Evolutionary conservation across 2,113 vertebrate genomes (phyloP).

Genomic region (Carlito syrichta): DNA sequence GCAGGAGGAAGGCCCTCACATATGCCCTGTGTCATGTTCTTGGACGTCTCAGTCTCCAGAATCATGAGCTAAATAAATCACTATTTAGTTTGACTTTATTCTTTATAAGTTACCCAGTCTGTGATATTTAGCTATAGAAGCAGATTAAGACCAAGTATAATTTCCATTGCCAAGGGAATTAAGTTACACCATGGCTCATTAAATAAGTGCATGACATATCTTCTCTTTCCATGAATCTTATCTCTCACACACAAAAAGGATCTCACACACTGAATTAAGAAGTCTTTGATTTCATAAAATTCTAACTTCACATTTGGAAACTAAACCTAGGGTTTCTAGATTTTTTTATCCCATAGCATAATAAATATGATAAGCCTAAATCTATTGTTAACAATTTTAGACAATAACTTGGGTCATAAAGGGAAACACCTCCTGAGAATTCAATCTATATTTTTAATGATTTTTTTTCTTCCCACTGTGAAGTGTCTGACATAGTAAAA

Average conservation of each 20-base stretch:
- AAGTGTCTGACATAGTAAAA: background rate
- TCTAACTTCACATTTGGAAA: background rate
- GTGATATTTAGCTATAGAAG: background rate
- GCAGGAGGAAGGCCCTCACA: background rate
- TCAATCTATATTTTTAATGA: background rate
- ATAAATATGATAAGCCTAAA: background rate
- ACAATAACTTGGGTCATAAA: background rate
- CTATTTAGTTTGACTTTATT: no score
- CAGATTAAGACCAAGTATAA: background rate
- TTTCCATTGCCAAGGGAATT: background rate
- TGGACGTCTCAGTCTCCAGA: background rate
- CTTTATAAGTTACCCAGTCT: background rate
- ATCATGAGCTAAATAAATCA: background rate
- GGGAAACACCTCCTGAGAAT: background rate
- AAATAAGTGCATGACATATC: background rate
- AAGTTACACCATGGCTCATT: background rate
- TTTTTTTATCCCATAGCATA: background rate
- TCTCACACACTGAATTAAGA: constrained; percentile 21
- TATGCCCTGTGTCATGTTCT: background rate
- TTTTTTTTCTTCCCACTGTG: background rate
- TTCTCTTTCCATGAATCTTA: background rate
- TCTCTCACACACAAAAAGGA: background rate
- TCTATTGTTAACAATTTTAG: background rate
- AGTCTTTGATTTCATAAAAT: background rate
- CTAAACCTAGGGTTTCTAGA: background rate